A percentile compares a stretch with the other conserved stretches of the same genome.
Conservation (phyloP, 2,113 vertebrate species). For the Poeciliopsis prolifica region DNA sequence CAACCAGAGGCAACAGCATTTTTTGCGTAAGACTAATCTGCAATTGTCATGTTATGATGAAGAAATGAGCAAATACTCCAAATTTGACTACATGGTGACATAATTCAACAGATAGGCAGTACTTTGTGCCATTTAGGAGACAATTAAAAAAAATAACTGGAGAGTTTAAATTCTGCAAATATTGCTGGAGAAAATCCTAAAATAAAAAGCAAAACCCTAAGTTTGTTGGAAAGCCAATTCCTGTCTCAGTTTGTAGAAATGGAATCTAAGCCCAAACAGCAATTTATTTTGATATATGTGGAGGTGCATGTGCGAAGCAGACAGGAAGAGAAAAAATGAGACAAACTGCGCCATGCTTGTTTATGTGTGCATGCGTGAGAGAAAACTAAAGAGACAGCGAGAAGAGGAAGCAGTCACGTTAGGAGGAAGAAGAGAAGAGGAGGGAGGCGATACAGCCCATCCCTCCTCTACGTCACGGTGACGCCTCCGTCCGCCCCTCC, state of each 20-base stretch:
- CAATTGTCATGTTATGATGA: background rate
- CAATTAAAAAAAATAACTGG: background rate
- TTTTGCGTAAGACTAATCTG: background rate
- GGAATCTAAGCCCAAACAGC: background rate
- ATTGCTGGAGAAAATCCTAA: background rate
- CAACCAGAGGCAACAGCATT: background rate
- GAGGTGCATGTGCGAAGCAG: background rate
- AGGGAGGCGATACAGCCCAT: conserved; percentile 32
- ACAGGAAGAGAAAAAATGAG: conserved; percentile 9
- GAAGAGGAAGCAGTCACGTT: conserved; percentile 60
- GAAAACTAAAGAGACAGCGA: background rate
- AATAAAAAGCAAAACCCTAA: background rate
- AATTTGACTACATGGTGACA: background rate
- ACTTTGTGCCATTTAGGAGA: background rate
- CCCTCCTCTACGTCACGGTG: conserved; percentile 61
- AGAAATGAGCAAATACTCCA: background rate
- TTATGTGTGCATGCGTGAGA: background rate
- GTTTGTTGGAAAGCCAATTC: background rate
- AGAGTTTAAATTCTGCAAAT: background rate
- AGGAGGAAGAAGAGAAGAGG: conserved; percentile 12
- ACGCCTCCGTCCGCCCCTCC: conserved; percentile 60
- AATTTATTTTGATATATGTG: background rate
- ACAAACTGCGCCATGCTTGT: conserved; percentile 1
- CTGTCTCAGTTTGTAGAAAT: background rate
- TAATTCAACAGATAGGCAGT: background rate